These are phyloP conservation scores for Corythaeola cristata DNA, from an alignment of 2,113 vertebrate genomes.

Conservation along the genomic window DNA sequence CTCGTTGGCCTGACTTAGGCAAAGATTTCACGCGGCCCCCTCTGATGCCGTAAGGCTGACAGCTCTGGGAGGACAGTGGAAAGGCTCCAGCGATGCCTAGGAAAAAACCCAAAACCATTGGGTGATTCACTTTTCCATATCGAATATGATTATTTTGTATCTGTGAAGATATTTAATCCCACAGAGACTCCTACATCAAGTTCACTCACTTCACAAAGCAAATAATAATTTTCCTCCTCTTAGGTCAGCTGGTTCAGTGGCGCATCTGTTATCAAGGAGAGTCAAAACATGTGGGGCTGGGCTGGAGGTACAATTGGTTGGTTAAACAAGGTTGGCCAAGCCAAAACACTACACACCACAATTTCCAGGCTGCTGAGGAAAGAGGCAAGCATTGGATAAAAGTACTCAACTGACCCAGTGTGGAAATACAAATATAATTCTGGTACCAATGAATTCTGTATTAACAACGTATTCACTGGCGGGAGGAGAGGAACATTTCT, in stretches of 20 bases:
- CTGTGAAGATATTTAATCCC: background rate
- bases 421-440: conserved; percentile 36
- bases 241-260: background rate
- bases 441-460: conserved; percentile 4
- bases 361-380: background rate
- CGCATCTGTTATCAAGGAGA: background rate
- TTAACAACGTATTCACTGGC: background rate
- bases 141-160: conserved; percentile 4
- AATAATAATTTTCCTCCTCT: background rate
- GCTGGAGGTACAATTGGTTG: background rate
- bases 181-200: background rate
- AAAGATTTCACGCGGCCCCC: background rate
- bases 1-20: background rate
- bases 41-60: background rate
- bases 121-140: conserved; percentile 39
- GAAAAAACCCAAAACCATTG: conserved; percentile 6
- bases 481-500: conserved; percentile 47
- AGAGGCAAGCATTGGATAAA: background rate
- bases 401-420: background rate
- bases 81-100: background rate
- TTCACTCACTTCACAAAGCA: background rate
- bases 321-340: background rate
- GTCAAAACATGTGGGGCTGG: background rate
- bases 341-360: background rate
- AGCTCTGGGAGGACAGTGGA: background rate